Evolutionary conservation across 2,797 vertebrate genomes (phyloP).

Genomic region (Moxostoma hubbsi): DNA sequence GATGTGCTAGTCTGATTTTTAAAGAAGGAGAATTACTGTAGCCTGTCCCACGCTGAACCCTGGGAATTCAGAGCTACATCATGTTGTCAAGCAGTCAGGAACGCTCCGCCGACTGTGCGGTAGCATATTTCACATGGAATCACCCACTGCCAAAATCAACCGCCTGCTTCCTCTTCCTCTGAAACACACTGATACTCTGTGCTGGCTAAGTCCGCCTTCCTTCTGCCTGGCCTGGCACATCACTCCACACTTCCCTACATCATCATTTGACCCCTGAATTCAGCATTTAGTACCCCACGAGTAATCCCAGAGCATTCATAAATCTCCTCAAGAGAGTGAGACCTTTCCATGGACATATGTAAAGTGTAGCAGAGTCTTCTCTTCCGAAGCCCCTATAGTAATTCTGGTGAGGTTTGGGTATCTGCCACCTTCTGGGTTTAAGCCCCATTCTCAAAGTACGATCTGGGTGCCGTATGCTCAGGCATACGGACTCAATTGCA

Average conservation of each 20-base stretch:
- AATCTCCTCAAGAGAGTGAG: slow-evolving; percentile 63
- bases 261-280: slow-evolving; percentile 52
- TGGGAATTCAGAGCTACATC: slow-evolving; percentile 75
- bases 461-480: slow-evolving; percentile 40
- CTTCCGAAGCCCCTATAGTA: slow-evolving; percentile 41
- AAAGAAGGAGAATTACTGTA: slow-evolving; percentile 66
- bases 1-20: slow-evolving; percentile 54
- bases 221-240: slow-evolving; percentile 56
- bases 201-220: slow-evolving; percentile 47
- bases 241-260: slow-evolving; percentile 58
- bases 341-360: slow-evolving; percentile 59
- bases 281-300: slow-evolving; percentile 51
- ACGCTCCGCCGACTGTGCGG: slow-evolving; percentile 60
- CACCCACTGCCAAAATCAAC: slow-evolving; percentile 75
- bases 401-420: slow-evolving; percentile 58
- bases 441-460: slow-evolving; percentile 45
- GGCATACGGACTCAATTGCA: slow-evolving; percentile 74
- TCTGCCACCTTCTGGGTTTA: slow-evolving; percentile 65
- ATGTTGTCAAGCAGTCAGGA: slow-evolving; percentile 77
- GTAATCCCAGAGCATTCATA: slow-evolving; percentile 58
- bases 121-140: slow-evolving; percentile 71
- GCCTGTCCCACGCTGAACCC: slow-evolving; percentile 69
- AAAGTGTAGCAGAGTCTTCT: slow-evolving; percentile 45
- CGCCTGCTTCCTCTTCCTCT: slow-evolving; percentile 67
- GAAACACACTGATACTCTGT: slow-evolving; percentile 57